Base-by-base conservation (phyloP, 2,888 invertebrate genomes). In the Drosophila histrio region DNA sequence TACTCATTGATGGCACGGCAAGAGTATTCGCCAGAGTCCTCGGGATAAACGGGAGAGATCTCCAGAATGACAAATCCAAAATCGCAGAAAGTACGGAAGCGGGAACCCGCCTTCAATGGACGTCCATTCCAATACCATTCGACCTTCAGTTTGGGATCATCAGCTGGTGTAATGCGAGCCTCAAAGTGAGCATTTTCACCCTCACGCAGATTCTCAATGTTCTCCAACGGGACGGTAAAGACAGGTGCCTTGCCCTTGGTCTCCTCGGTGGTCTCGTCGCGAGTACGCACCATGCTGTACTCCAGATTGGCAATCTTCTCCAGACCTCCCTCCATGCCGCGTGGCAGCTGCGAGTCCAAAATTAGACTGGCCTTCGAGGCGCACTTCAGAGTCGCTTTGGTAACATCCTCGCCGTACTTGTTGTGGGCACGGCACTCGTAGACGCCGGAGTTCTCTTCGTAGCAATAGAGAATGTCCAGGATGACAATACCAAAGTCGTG, bases 31-130 rank as follows among this genome's bases (percentile, higher is more conserved):
- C 98, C 98, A 22, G 97, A 96, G 91, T 99, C 99, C 93, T 98
- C 98, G 1, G 98, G 97, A 91, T 98, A 98, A 9, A 98, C 98
- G 0, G 99, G 99, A 7, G 98, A 97, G 84, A 99, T 98, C 93
- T 99, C 99, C 75, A 99, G 93, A 78, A 99, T 98, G 24, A 98
- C 98, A 90, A 98, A 98, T 61, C 99, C 99, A 92, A 99, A 99
- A 92, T 99, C 99, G 90, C 98, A 97, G 95, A 98, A 97, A 26
- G 98, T 98, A 77, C 98, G 96, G 93, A 98, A 98, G 79, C 98
- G 94, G 8, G 98, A 97, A 61, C 98, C 98, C 43, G 96, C 95
- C 92, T 95, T 95, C 60, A 97, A 92, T 47, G 97, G 95, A 92
- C 97, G 97, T 67, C 97, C 97, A 90, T 98, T 97, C 96, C 96